Base-by-base conservation (phyloP, 2,888 invertebrate species). In the Drosophila putrida region DNA sequence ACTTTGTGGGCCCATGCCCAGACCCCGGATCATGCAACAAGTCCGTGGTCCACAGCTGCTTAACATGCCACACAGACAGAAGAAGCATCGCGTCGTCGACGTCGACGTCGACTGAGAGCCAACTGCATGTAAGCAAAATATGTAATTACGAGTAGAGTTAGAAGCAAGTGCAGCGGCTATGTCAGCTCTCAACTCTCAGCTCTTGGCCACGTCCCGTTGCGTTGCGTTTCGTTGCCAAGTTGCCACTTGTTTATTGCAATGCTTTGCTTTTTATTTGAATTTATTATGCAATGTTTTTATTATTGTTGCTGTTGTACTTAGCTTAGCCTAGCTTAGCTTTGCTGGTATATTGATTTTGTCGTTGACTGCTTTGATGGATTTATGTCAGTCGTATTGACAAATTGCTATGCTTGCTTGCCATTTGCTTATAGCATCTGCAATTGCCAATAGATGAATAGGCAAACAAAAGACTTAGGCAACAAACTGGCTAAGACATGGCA, bases 311-410 rank as follows among this genome's bases (percentile, higher is more conserved):
- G 50, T 46, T 71, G 50, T 36, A 31, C 10, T 58, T 53, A 20
- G 41, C 49, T 43, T 2, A 55, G 49, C 58, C 51, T 59, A 9
- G 28, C 46, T 33, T 28, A 25, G 46, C 59, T 27, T 25, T 44
- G 47, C 47, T 49, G 15, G 33, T 6, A 15, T 73, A 71, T 87
- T 81, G 87, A 84, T 71, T 79, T 63, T 69, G 63, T 62, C 57
- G 61, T 53, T 50, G 58, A 10, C 46, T 67, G 66, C 63, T 67
- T 63, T 75, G 80, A 84, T 82, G 80, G 82, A 87, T 84, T 87
- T 87, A 84, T 84, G 83, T 75, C 84, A 84, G 75, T 64, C 41
- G 63, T 62, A 64, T 84, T 82, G 83, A 87, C 85, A 87, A 84
- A 84, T 82, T 86, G 76, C 66, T 53, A 76, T 67, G 78, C 62